Evolutionary conservation across 2,797 vertebrate species (phyloP).

Genomic region (Poecile montanus): DNA sequence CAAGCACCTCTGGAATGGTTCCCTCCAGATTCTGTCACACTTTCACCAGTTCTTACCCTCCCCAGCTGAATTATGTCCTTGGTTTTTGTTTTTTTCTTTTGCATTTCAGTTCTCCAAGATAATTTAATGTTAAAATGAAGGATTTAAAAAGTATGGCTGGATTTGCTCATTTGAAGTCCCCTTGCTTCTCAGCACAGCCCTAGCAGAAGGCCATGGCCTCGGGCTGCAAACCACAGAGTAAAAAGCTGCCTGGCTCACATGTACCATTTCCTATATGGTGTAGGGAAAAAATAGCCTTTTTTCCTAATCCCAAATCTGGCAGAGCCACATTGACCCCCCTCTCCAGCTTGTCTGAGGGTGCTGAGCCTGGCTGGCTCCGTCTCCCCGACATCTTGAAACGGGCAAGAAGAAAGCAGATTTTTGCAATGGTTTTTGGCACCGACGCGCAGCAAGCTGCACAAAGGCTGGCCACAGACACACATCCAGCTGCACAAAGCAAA

Average conservation of each 20-base stretch:
- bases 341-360: too few species aligned
- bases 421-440: background rate
- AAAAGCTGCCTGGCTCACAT: background rate
- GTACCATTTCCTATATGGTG: fast-evolving
- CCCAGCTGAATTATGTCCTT: background rate
- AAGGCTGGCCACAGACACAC: background rate
- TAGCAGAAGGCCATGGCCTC: background rate
- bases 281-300: background rate
- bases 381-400: fast-evolving
- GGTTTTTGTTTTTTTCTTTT: background rate
- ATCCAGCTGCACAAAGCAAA: background rate
- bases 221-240: background rate
- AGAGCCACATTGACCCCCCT: fast-evolving
- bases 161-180: background rate
- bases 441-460: fast-evolving
- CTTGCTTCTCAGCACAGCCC: background rate
- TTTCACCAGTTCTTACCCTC: background rate
- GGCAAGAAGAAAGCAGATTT: background rate
- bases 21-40: fast-evolving
- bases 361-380: background rate
- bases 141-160: background rate
- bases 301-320: background rate
- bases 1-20: fast-evolving
- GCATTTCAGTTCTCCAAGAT: background rate
- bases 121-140: background rate